Conservation (phyloP, 2,797 vertebrate species). For the Holocentrus rufus region DNA sequence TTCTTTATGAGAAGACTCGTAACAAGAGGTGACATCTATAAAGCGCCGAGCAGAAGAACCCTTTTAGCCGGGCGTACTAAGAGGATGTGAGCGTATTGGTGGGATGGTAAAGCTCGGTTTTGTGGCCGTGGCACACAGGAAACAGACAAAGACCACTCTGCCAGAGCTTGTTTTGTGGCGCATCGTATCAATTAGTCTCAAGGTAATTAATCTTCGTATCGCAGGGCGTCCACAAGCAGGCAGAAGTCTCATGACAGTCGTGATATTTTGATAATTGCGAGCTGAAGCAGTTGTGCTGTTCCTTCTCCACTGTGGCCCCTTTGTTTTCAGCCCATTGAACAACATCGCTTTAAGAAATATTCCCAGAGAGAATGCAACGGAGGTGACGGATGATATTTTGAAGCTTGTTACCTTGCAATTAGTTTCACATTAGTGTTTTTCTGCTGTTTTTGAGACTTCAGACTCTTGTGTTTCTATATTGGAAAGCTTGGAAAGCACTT, state of each 20-base stretch:
- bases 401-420: slow-evolving; percentile 2
- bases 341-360: slow-evolving; percentile 29
- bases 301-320: slow-evolving; percentile 1
- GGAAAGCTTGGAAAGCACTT: no score
- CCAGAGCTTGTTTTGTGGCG: slow-evolving; percentile 58
- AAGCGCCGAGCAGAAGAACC: slow-evolving; percentile 15
- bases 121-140: slow-evolving; percentile 56
- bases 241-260: slow-evolving; percentile 41
- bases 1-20: no score
- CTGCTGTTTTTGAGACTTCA: neutral
- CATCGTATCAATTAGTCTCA: slow-evolving; percentile 42
- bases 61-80: slow-evolving; percentile 42
- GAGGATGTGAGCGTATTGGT: slow-evolving; percentile 37
- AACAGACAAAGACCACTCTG: slow-evolving; percentile 54
- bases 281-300: no score
- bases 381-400: slow-evolving; percentile 10
- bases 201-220: slow-evolving; percentile 53
- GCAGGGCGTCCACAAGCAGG: slow-evolving; percentile 28
- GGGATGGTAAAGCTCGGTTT: slow-evolving; percentile 44
- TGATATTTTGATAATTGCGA: slow-evolving; percentile 39
- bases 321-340: slow-evolving; percentile 33
- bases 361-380: neutral
- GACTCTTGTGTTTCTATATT: neutral
- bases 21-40: neutral
- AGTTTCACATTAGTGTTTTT: neutral